Base-by-base conservation (phyloP, 2,888 invertebrate species). In the Torymus auratus region DNA sequence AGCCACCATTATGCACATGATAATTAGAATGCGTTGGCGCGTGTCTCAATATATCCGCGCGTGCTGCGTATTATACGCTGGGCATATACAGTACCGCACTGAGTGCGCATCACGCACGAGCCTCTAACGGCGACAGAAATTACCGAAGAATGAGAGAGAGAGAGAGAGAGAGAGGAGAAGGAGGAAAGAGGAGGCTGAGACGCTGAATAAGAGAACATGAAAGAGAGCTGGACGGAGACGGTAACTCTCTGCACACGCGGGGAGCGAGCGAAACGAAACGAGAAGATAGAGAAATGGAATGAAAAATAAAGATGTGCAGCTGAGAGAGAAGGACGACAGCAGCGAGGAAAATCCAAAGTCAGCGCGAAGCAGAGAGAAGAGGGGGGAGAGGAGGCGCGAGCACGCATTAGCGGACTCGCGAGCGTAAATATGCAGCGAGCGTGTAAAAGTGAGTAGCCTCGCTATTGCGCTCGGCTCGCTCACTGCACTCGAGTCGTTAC, bases 21-120 rank as follows among this genome's bases (percentile, higher is more conserved):
- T 91, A 91, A 91, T 91, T 91, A 91, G 91, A 91, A 90, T 91
- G 90, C 90, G 90, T 91, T 91, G 88, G 90, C 90, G 90, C 90
- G 90, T 91, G 89, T 90, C 90, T 90, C 90, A 90, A 91, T 90
- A 90, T 91, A 91, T 90, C 89, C 87, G 86, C 87, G 86, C 87
- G 86, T 85, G 85, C 83, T 85, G 83, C 80, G 83, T 80, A 84
- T 77, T 71, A 84, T 82, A 79, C 83, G 81, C 56, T n/a, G 20
- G 20, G 50, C 5, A 82, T 80, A 80, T 65, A 81, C 81, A 81
- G 75, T 68, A 78, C 76, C 76, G 80, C 82, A 23, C 28, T 15
- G 50, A 15, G 55, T 13, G n/a, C 62, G 15, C 28, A n/a, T n/a
- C n/a, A 52, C 17, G 23, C 50, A 7, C 7, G 41, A 41, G 41